These are phyloP conservation scores for Mus spretus DNA, from an alignment of 2,797 vertebrate species.

Conservation along the genomic window DNA sequence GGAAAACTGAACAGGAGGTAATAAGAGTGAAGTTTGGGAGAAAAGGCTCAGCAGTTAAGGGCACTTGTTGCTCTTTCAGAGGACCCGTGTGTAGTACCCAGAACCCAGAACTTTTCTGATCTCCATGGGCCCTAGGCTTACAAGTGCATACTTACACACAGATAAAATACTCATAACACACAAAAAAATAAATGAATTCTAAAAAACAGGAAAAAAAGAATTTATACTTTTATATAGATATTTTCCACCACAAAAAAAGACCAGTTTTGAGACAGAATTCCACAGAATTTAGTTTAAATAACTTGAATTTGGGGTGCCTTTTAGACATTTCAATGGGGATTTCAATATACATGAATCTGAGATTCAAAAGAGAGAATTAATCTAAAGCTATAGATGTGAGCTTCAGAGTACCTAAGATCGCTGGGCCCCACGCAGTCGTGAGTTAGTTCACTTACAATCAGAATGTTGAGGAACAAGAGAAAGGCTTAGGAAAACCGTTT, in stretches of 20 bases:
- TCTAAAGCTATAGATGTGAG: too few relatives aligned
- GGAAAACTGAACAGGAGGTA: background rate
- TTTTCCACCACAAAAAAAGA: background rate
- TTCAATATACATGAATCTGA: too few relatives aligned
- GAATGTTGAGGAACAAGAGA: too few relatives aligned
- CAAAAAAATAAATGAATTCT: background rate
- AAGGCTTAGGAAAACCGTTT: too few relatives aligned
- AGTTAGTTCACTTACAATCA: too few relatives aligned
- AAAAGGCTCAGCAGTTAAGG: background rate
- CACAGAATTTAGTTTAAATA: background rate
- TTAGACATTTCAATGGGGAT: too few relatives aligned
- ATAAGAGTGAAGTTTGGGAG: background rate
- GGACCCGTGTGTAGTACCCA: background rate
- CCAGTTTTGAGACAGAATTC: background rate
- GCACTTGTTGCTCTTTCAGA: background rate
- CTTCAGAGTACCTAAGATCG: too few relatives aligned
- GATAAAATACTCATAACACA: background rate
- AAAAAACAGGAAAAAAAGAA: background rate
- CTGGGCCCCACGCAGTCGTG: too few relatives aligned
- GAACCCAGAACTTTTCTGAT: background rate
- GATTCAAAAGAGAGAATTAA: too few relatives aligned
- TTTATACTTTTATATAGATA: background rate
- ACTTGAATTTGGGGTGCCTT: background rate
- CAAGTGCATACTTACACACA: background rate
- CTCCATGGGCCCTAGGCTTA: background rate